A percentile compares a stretch with the other conserved stretches of the same genome.
These are phyloP conservation scores for Tenthredo scrophulariae DNA, from an alignment of 2,888 invertebrate species.

Conservation along the genomic window DNA sequence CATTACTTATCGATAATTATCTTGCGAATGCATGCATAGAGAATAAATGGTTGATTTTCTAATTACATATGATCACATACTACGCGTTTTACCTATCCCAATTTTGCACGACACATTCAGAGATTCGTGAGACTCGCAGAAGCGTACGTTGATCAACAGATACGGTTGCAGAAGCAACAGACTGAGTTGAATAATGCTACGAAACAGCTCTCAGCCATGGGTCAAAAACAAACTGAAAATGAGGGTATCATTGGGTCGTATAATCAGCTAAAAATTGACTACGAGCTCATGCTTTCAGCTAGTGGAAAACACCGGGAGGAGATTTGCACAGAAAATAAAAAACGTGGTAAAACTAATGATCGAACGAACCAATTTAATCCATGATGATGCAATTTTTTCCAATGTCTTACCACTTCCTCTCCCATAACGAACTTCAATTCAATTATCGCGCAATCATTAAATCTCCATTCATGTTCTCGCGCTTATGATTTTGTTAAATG, in stretches of 20 bases:
- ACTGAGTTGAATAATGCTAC: not conserved
- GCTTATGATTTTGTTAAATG: not conserved
- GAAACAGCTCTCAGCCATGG: not conserved
- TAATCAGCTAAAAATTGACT: constrained; percentile 19
- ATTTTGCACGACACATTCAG: not conserved
- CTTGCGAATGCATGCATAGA: not conserved
- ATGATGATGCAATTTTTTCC: not conserved
- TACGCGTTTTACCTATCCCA: not conserved
- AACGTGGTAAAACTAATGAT: constrained; percentile 1
- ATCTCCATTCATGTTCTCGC: not conserved
- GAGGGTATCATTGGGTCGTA: not conserved
- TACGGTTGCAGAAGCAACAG: not conserved
- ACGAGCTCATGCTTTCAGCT: not conserved
- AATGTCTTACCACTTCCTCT: not conserved
- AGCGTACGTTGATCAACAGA: not conserved
- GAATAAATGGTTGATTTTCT: not conserved
- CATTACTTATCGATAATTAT: not conserved
- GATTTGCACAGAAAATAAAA: not conserved
- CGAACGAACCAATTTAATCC: not conserved
- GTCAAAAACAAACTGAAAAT: not conserved
- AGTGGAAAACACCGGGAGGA: constrained; percentile 3
- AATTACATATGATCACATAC: not conserved
- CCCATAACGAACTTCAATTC: not conserved
- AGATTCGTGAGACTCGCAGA: not conserved
- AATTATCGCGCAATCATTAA: not conserved